Evolutionary conservation across 2,113 vertebrate genomes (phyloP), one percentile per base, ranked within the genome.

Genomic region (Cyanocitta stelleri): DNA sequence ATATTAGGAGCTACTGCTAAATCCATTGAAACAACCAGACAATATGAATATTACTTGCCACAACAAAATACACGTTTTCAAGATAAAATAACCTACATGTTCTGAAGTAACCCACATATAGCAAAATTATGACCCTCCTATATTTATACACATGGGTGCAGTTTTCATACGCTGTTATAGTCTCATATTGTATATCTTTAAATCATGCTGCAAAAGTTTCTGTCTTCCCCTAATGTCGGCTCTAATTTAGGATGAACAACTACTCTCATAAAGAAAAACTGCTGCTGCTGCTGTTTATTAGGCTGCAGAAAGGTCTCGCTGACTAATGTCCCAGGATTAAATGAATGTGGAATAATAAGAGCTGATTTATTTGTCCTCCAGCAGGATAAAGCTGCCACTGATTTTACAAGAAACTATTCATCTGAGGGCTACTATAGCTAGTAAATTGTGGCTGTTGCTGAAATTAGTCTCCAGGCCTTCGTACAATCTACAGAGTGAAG

Each of bases 261-360:
- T 98, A 97, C 97, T 98, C 98, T 98, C 98, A 98, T 98, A 98
- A 98, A 98, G 98, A 98, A 98, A 98, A 98, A 98, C 98, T 98
- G 98, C 98, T 98, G 95, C 97, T 98, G 97, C 94, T 98, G 97
- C 98, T 98, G 98, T 98, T 98, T 98, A 98, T 98, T 98, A 98
- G 98, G 96, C 98, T 97, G 96, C 96, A 98, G 98, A 98, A 98
- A 98, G 98, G 98, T 98, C 98, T 98, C 95, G 3, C 97, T 98
- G 98, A 98, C 98, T 98, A 98, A 98, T 98, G 98, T 98, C 95
- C 93, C 96, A 96, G 98, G 98, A 98, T 98, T 98, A 98, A 98
- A 98, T 98, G 98, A 98, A 98, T 98, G 97, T 98, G 96, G 98
- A 98, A 98, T 98, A 98, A 98, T 98, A 98, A 98, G 97, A 97